These are phyloP conservation scores for Grammomys surdaster DNA, from an alignment of 2,113 vertebrate genomes.

Conservation along the genomic window DNA sequence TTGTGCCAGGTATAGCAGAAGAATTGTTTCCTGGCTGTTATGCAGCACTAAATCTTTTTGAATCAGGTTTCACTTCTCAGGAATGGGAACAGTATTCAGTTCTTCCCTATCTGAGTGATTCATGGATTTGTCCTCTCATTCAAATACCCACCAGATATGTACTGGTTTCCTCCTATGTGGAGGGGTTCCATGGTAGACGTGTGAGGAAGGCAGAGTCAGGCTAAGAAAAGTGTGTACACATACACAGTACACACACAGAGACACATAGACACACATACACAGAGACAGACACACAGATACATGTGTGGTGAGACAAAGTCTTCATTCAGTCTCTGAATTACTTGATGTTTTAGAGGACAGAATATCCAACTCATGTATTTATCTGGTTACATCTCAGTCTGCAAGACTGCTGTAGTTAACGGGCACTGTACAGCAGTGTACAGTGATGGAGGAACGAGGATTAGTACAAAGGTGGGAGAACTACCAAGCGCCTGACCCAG, in stretches of 20 bases:
- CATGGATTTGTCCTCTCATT: not conserved
- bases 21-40: slow-evolving; percentile 57
- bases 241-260: not conserved
- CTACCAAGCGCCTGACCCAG: not conserved
- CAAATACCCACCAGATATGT: not conserved
- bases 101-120: slow-evolving; percentile 15
- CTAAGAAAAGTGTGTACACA: fast-evolving
- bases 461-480: not conserved
- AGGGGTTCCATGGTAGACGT: not conserved
- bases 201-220: not conserved
- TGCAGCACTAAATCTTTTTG: slow-evolving; percentile 31
- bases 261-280: not conserved
- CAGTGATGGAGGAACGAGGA: not conserved
- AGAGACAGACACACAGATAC: not conserved
- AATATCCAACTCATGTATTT: not conserved
- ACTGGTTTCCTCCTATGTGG: not conserved
- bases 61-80: slow-evolving; percentile 24
- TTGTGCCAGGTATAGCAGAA: slow-evolving; percentile 53
- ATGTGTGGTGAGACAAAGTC: not conserved
- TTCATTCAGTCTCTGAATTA: not conserved
- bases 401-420: not conserved
- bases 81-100: not conserved
- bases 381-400: not conserved
- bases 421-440: not conserved
- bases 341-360: not conserved